These are phyloP conservation scores for Hypercompe scribonia DNA, from an alignment of 2,888 invertebrate genomes.

Conservation along the genomic window DNA sequence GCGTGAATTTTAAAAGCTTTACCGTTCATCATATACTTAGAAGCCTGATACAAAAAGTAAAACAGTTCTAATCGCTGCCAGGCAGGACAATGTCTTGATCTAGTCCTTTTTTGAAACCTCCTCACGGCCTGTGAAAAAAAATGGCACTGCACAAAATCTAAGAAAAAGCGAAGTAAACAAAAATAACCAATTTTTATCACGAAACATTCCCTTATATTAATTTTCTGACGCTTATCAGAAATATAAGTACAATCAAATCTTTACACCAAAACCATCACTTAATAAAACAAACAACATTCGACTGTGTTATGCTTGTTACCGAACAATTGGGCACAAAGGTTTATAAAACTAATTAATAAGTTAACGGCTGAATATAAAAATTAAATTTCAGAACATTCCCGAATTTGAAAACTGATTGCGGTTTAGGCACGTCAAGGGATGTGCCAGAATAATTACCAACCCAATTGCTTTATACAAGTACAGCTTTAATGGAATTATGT, in stretches of 20 bases:
- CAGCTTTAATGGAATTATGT: conserved; percentile 4
- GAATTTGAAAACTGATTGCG: background rate
- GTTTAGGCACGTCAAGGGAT: background rate
- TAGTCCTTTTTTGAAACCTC: background rate
- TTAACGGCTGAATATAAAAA: background rate
- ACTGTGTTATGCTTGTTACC: background rate
- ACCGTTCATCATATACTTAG: background rate
- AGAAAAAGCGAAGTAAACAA: background rate
- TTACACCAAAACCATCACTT: background rate
- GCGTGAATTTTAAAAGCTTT: background rate
- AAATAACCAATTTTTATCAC: background rate
- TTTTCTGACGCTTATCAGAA: too few species aligned
- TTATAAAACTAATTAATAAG: background rate
- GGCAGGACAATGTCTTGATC: background rate
- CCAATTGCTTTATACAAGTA: conserved; percentile 5
- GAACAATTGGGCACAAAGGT: background rate
- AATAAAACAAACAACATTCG: background rate
- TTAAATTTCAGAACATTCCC: background rate
- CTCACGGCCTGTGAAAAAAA: background rate
- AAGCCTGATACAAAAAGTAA: too few species aligned
- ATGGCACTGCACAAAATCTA: background rate
- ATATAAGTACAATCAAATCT: background rate
- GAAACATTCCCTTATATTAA: background rate
- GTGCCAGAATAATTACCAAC: conserved; percentile 3
- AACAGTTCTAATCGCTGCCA: background rate